Base-by-base conservation (phyloP, 2,888 invertebrate species). In the Tipula confusa region DNA sequence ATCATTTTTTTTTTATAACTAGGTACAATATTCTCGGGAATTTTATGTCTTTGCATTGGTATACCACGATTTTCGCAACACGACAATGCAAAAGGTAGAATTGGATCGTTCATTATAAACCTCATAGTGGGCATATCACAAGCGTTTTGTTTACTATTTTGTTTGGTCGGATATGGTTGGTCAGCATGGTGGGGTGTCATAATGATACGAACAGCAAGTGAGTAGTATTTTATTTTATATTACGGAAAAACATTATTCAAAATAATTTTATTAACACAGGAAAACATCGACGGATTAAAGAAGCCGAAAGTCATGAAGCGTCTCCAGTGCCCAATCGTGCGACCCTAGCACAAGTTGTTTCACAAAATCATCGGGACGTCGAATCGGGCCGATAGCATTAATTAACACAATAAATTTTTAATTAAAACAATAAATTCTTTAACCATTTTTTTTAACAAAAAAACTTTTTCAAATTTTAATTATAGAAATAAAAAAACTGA, bases 101-200 rank as follows among this genome's bases (percentile, higher is more conserved):
- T 96, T 86, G 95, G 96, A 29, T 93, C 97, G 1, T 93, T 98
- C 86, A 92, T 97, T 85, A 95, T 98, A 84, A 96, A 98, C 90
- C 90, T 95, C 38, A 90, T 97, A 86, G 96, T 98, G 84, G 98
- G 97, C 0, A 91, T 95, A 84, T 94, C 96, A 18, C 98, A 98
- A 90, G 91, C 97, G 86, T 97, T 98, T 90, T 98, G 98, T 29
- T 95, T 98, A 83, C 92, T 98, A 83, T 98, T 98, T 91, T 95
- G 98, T 87, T 93, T 97, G 83, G 97, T 97, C 64, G 96, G 98
- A 18, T 98, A 98, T 98, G 98, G 98, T 86, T 98, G 98, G 98
- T 97, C 97, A 84, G 94, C 98, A 85, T 97, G 97, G 93, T 98
- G 98, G 98, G 98, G 98, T 1, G 94, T 97, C 86, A 95, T 97